A percentile compares a stretch with the other conserved stretches of the same genome.
phyloP scores from a whole-genome alignment of 2,113 vertebrate species.

The Canis aureus region DNA sequence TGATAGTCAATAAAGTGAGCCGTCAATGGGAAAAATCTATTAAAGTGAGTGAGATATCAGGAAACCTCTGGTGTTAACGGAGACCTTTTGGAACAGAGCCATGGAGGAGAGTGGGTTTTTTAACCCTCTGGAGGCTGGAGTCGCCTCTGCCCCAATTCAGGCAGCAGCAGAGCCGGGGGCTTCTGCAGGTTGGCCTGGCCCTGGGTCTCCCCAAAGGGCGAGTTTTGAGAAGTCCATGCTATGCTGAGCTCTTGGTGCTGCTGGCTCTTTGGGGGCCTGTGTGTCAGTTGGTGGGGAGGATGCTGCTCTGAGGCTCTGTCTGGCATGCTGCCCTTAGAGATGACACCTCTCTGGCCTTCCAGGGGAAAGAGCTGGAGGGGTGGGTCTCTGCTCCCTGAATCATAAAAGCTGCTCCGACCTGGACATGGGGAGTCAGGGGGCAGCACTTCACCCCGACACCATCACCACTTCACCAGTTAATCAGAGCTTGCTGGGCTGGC shows the following conservation, averaged over 20 bases:
- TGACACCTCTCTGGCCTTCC: neutral
- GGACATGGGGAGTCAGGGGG: neutral
- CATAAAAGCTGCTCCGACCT: neutral
- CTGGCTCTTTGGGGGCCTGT: no score
- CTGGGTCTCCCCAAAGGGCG: neutral
- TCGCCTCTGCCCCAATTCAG: neutral
- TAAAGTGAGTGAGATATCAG: constrained; percentile 85
- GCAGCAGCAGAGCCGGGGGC: neutral
- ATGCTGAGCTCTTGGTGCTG: neutral
- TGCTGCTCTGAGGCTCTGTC: neutral
- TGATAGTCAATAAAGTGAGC: constrained; percentile 91
- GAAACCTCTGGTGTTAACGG: constrained; percentile 88
- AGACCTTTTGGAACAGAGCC: constrained; percentile 89
- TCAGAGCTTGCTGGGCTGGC: neutral
- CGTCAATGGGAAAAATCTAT: constrained; percentile 90
- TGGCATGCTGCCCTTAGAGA: neutral
- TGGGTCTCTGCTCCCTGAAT: neutral
- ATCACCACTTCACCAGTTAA: neutral
- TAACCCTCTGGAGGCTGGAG: constrained; percentile 80
- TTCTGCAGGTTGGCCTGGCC: neutral
- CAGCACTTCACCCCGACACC: neutral
- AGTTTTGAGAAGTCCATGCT: neutral
- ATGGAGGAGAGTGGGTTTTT: constrained; percentile 73
- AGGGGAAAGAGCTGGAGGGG: neutral
- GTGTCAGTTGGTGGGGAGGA: neutral